Percentiles rank a stretch among this genome's conserved stretches.
Conservation (phyloP, 1,140 invertebrate genomes). For the Protaetia brevitarsis region DNA sequence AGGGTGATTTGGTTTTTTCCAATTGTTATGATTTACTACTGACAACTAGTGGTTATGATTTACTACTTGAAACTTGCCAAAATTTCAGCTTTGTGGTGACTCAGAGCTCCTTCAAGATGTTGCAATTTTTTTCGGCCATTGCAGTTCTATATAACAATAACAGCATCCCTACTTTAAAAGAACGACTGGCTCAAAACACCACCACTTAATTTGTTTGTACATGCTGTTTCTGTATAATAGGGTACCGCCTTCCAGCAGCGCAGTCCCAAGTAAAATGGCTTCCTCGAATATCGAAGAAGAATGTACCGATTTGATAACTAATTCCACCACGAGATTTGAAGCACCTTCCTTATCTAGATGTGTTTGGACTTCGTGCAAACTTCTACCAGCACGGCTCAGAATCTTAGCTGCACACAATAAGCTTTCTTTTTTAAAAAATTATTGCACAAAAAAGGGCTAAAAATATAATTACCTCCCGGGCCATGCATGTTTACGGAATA, state of each 20-base stretch:
- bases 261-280: slow-evolving; percentile 94
- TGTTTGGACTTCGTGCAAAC: slow-evolving; percentile 87
- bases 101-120: no score
- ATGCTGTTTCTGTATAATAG: slow-evolving; percentile 92
- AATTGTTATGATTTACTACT: no score
- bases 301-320: slow-evolving; percentile 90
- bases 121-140: no score
- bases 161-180: slow-evolving; percentile 80
- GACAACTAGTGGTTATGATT: no score
- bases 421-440: slow-evolving; percentile 13
- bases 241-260: slow-evolving; percentile 94
- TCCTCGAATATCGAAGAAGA: slow-evolving; percentile 92
- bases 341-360: slow-evolving; percentile 92
- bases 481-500: slow-evolving; percentile 65
- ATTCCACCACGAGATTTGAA: slow-evolving; percentile 93
- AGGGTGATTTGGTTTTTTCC: no score
- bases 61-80: no score
- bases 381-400: slow-evolving; percentile 79
- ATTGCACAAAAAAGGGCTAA: slow-evolving; percentile 19
- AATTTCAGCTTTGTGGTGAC: no score
- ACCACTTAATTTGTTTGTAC: slow-evolving; percentile 80
- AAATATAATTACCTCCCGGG: no score
- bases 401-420: slow-evolving; percentile 78
- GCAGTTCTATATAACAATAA: no score
- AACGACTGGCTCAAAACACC: slow-evolving; percentile 95